Conservation (phyloP, 1,140 invertebrate species). For the Cydia amplana region DNA sequence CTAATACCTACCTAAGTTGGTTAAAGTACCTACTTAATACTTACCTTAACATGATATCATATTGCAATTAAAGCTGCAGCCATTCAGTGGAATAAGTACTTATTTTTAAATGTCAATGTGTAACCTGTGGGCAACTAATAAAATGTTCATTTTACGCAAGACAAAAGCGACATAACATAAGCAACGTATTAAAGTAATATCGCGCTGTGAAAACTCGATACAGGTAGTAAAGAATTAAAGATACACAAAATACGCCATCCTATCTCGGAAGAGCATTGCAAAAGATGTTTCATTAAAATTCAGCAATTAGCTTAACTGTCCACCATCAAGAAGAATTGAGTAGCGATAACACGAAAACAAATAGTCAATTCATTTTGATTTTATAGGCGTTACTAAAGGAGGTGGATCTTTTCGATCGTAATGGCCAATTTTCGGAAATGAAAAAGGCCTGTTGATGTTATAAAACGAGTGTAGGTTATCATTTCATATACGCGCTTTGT, state of each 20-base stretch:
- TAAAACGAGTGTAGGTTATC: neutral
- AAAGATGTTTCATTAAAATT: constrained; percentile 6
- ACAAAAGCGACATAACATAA: neutral
- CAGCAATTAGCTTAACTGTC: constrained; percentile 7
- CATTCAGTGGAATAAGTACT: too few species aligned
- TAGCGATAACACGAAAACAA: neutral
- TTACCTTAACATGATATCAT: too few species aligned
- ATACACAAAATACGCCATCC: neutral
- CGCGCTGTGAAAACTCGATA: neutral
- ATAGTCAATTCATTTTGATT: constrained; percentile 4
- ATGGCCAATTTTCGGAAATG: constrained; percentile 11
- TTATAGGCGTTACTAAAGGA: constrained; percentile 1
- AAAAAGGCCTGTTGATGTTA: neutral
- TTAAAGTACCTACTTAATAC: too few species aligned
- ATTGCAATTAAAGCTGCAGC: neutral
- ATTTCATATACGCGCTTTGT: neutral
- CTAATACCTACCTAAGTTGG: too few species aligned
- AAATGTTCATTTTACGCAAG: too few species aligned
- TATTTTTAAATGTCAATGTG: neutral
- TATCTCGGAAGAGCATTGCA: neutral
- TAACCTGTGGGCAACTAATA: neutral
- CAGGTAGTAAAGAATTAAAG: too few species aligned
- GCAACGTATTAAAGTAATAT: neutral
- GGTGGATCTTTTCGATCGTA: neutral
- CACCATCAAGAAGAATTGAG: neutral